Percentiles rank a stretch among this genome's conserved stretches.
phyloP scores from a whole-genome alignment of 2,113 vertebrate genomes.

The Agapornis roseicollis region DNA sequence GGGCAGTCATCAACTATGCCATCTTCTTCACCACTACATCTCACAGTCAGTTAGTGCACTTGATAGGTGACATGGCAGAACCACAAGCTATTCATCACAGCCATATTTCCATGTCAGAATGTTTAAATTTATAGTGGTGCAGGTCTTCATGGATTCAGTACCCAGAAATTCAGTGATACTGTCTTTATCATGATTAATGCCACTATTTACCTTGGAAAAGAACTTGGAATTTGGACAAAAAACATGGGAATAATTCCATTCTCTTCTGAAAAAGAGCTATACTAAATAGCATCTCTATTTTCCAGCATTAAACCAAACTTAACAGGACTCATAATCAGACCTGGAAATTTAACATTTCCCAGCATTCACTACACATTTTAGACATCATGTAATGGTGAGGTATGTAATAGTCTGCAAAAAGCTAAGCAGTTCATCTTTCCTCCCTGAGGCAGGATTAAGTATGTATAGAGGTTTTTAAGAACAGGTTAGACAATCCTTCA shows the following conservation, averaged over 20 bases:
- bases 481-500: constrained; percentile 35
- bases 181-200: neutral
- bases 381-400: neutral
- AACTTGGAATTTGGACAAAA: neutral
- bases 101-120: neutral
- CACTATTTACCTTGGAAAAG: neutral
- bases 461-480: constrained; percentile 24
- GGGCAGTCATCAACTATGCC: neutral
- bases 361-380: neutral
- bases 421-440: constrained; percentile 17
- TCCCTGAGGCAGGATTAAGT: neutral
- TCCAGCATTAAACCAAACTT: neutral
- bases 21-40: neutral
- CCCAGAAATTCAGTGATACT: neutral
- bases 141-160: neutral
- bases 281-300: neutral
- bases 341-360: neutral
- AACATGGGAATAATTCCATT: neutral
- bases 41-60: neutral
- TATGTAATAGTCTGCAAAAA: neutral
- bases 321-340: neutral
- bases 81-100: neutral
- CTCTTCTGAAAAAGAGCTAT: neutral
- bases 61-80: constrained; percentile 19
- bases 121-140: neutral